phyloP scores from a whole-genome alignment of 1,140 invertebrate species.

The Paracyclopina nana region DNA sequence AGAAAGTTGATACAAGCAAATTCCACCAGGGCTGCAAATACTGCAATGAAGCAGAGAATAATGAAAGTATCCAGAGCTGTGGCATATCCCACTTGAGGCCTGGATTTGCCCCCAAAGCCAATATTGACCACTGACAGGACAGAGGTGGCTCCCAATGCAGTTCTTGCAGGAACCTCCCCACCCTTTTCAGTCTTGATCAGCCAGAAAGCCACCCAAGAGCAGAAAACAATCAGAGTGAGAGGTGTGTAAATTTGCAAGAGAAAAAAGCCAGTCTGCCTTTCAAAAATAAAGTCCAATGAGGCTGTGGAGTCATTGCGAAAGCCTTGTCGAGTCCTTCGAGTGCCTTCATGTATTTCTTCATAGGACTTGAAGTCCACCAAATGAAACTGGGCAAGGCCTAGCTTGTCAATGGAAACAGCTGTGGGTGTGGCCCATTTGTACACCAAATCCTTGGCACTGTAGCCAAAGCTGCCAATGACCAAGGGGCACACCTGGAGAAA shows the following conservation, averaged over 20 bases:
- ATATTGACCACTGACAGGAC: conserved; percentile 39
- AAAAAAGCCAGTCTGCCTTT: conserved; percentile 36
- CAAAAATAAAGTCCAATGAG: conserved; percentile 32
- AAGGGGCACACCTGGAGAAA: conserved; percentile 37
- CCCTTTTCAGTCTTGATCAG: conserved; percentile 35
- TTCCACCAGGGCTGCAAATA: conserved; percentile 38
- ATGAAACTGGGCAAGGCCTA: conserved; percentile 14
- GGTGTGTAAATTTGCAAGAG: conserved; percentile 41
- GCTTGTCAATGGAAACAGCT: conserved; percentile 7
- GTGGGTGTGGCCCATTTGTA: conserved; percentile 4
- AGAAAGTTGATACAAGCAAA: conserved; percentile 40
- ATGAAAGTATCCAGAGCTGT: conserved; percentile 41
- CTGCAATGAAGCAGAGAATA: conserved; percentile 37
- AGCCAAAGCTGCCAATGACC: conserved; percentile 39
- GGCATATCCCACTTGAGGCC: conserved; percentile 37
- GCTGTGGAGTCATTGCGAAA: conserved; percentile 26
- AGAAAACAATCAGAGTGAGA: conserved; percentile 37
- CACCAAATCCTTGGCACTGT: conserved; percentile 14
- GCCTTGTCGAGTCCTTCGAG: not conserved
- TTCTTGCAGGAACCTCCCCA: conserved; percentile 11
- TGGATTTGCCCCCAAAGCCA: conserved; percentile 34
- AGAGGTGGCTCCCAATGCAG: conserved; percentile 33
- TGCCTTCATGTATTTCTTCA: not conserved
- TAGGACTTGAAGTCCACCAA: conserved; percentile 11
- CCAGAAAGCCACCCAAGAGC: conserved; percentile 45